Conservation (phyloP, 2,113 vertebrate genomes). For the Apeltes quadracus region DNA sequence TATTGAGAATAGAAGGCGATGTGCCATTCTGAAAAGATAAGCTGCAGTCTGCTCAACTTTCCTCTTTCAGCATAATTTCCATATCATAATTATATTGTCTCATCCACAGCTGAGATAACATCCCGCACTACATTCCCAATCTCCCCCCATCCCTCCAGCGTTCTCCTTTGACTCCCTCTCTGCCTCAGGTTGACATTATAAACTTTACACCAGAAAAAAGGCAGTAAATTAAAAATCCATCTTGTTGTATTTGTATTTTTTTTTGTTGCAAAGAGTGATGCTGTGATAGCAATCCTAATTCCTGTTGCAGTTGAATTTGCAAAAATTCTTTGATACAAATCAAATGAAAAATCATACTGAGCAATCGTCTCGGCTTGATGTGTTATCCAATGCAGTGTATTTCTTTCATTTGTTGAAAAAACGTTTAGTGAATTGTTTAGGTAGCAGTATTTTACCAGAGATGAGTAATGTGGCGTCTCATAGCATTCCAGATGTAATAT, state of each 20-base stretch:
- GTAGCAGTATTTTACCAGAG: constrained; percentile 1
- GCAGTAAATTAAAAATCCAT: constrained; percentile 16
- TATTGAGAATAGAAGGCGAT: constrained; percentile 57
- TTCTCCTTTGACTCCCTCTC: constrained; percentile 23
- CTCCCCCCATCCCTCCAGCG: constrained; percentile 47
- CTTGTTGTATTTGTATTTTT: constrained; percentile 1
- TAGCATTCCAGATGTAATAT: constrained; percentile 31
- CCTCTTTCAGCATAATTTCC: constrained; percentile 90
- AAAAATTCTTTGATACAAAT: not conserved
- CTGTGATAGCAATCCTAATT: constrained; percentile 10
- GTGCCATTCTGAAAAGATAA: constrained; percentile 78
- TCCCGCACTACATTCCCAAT: constrained; percentile 82
- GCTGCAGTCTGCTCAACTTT: constrained; percentile 80
- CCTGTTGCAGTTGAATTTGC: not conserved
- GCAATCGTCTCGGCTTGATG: not conserved
- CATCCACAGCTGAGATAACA: constrained; percentile 81
- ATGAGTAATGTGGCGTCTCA: constrained; percentile 13
- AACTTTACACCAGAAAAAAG: constrained; percentile 38
- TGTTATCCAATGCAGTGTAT: not conserved
- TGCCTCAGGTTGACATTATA: constrained; percentile 26
- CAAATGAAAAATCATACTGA: not conserved
- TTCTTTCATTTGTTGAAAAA: not conserved
- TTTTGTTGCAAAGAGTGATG: not conserved
- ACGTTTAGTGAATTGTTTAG: not conserved
- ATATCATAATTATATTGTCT: constrained; percentile 96